Base-by-base conservation (phyloP, 2,113 vertebrate genomes). In the Opisthocomus hoazin region DNA sequence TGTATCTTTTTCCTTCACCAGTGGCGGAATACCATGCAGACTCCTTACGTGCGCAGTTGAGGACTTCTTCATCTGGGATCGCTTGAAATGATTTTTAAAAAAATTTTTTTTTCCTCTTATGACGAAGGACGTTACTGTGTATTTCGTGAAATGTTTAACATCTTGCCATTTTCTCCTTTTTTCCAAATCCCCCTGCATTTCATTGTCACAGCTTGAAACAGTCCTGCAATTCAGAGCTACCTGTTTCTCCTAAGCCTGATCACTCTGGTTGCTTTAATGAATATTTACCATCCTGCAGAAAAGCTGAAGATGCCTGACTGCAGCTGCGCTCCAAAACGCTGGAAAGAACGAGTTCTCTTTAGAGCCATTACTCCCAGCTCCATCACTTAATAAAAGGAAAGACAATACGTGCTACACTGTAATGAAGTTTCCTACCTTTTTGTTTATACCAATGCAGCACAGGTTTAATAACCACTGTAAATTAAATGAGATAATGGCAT, bases 281-380 rank as follows among this genome's bases (percentile, higher is more conserved):
- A 84, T 91, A 96, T 97, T 97, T 84, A 92, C 78, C 80, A 82
- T 41, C 45, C 81, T 92, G 95, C 91, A 96, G 91, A 37, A 94
- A 54, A 79, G 80, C 27, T 66, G 87, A 69, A 91, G 68, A 65
- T 71, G 51, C 46, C 91, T 78, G 84, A 70, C 73, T 96, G 89
- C 75, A 94, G 73, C 76, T 91, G 90, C 71, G 68, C 90, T 94
- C 84, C 77, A 43, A 85, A 92, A 58, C 63, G 58, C 77, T 7
- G 7, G 91, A 84, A 92, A 94, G 58, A 64, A 63, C 48, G 45
- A 11, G 4, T 41, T 81, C 73, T 82, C 45, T 64, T 70, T 76
- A 82, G 90, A 95, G 86, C 81, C 76, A 64, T 86, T 69, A 79
- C 24, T 41, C 76, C 58, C 68, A 56, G 68, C 92, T 79, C 56